Percentiles rank a stretch among this genome's conserved stretches.
Evolutionary conservation across 1,140 invertebrate genomes (phyloP).

Genomic region (Saccostrea echinata): DNA sequence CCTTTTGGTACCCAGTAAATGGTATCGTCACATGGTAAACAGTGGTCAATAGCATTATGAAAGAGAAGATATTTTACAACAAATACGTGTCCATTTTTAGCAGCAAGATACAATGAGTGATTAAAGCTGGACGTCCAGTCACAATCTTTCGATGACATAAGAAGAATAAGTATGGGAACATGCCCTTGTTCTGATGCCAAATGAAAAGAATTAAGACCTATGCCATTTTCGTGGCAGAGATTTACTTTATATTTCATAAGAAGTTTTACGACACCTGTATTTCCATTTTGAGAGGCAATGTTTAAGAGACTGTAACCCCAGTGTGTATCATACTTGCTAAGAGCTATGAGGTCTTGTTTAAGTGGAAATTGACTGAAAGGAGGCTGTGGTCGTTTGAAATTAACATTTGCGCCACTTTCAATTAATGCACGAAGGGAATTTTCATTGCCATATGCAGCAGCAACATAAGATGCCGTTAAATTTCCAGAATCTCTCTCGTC

Average conservation of each 20-base stretch:
- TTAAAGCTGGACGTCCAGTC: neutral
- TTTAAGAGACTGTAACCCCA: neutral
- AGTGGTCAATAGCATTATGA: neutral
- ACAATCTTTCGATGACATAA: neutral
- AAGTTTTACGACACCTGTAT: neutral
- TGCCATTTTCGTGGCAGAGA: neutral
- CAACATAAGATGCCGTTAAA: neutral
- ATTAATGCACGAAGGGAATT: neutral
- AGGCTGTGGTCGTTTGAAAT: neutral
- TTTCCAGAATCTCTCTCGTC: neutral
- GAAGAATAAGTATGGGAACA: neutral
- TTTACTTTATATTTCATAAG: neutral
- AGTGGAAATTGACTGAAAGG: neutral
- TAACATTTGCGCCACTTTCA: neutral
- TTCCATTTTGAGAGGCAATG: constrained; percentile 40
- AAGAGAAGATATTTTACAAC: neutral
- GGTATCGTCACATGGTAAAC: neutral
- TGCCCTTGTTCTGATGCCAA: constrained; percentile 41
- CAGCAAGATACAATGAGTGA: constrained; percentile 17
- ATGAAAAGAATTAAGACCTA: constrained; percentile 38
- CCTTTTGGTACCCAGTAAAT: neutral
- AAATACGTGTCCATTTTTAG: neutral
- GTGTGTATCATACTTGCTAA: neutral
- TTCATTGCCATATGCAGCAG: neutral
- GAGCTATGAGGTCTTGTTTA: neutral